Base-by-base conservation (phyloP, 1,140 invertebrate species). In the Schlechtendalia chinensis region DNA sequence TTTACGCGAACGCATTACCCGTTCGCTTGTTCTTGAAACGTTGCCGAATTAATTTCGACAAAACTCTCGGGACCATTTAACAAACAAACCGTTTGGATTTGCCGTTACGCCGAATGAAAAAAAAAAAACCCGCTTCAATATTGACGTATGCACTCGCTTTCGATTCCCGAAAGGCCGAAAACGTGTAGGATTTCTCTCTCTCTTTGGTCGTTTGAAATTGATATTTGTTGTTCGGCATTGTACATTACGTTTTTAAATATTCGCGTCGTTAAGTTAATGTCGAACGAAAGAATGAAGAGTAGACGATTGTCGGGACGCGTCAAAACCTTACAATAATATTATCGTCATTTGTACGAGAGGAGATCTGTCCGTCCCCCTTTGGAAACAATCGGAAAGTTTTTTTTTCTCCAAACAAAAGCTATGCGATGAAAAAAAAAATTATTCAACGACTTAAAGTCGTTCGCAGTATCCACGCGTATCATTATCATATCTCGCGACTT, bases 1-100 rank as follows among this genome's bases (percentile, higher is more conserved):
- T 47, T 69, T 47, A 69, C 24, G 65, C 47, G 24, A 69, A 69
- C 12, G 14, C 22, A 69, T 69, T 45, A 50, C 67, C 39, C 27
- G 45, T 71, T 71, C 67, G 53, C 67, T 71, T 53, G 67, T 53
- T 19, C 16, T 10, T 11, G 16, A 53, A 71, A 53, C 53, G 67
- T 29, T 53, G 67, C 16, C 19, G n/a, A 71, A 71, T 71, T 71
- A 71, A 71, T 53, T 71, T 71, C 17, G 24, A 19, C 67, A 71
- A 53, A 47, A 71, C 67, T 71, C 67, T 53, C 8, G 67, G 67
- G 67, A 53, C 67, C 67, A 8, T 71, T 71, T 24, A 11, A 53
- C 24, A 71, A 71, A 71, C 67, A 71, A 71, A 71, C 53, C 67
- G 53, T 71, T 71, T 71, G 67, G 67, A 71, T 71, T 71, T 71